A percentile compares a stretch with the other conserved stretches of the same genome.
phyloP scores from a whole-genome alignment of 2,888 invertebrate genomes.

The Hylaea fasciaria region DNA sequence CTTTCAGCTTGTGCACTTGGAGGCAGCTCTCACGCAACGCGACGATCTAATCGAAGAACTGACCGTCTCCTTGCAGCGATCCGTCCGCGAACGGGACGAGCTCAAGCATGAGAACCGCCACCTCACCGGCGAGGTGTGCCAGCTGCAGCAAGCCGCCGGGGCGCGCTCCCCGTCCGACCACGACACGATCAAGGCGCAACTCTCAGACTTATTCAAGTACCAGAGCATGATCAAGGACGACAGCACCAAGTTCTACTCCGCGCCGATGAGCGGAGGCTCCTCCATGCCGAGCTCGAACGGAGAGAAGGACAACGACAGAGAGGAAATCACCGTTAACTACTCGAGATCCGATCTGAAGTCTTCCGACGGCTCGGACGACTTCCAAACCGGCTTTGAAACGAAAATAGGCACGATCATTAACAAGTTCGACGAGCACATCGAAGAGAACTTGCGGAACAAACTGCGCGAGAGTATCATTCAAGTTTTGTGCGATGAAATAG shows the following conservation, averaged over 20 bases:
- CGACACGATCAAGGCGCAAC: conserved; percentile 72
- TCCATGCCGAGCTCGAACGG: conserved; percentile 74
- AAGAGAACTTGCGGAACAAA: conserved; percentile 74
- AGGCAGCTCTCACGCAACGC: conserved; percentile 87
- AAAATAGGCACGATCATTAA: conserved; percentile 65
- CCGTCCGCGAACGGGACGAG: conserved; percentile 85
- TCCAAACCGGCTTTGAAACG: conserved; percentile 70
- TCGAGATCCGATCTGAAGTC: conserved; percentile 74
- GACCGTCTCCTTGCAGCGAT: conserved; percentile 88
- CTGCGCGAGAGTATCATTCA: conserved; percentile 84
- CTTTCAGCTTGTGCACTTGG: conserved; percentile 89
- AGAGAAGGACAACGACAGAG: conserved; percentile 80
- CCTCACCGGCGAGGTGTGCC: conserved; percentile 85
- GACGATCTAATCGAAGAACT: conserved; percentile 90
- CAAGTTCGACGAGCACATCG: conserved; percentile 69
- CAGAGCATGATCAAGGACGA: conserved; percentile 76
- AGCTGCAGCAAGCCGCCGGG: conserved; percentile 70
- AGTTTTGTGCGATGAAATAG: conserved; percentile 82
- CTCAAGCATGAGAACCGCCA: conserved; percentile 86
- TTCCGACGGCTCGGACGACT: conserved; percentile 69
- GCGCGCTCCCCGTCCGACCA: conserved; percentile 62
- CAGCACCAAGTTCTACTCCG: conserved; percentile 75
- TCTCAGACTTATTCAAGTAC: conserved; percentile 79
- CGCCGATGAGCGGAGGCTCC: conserved; percentile 71
- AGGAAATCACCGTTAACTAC: conserved; percentile 76